Conservation (phyloP, 2,797 vertebrate genomes). For the Chiloscyllium punctatum region DNA sequence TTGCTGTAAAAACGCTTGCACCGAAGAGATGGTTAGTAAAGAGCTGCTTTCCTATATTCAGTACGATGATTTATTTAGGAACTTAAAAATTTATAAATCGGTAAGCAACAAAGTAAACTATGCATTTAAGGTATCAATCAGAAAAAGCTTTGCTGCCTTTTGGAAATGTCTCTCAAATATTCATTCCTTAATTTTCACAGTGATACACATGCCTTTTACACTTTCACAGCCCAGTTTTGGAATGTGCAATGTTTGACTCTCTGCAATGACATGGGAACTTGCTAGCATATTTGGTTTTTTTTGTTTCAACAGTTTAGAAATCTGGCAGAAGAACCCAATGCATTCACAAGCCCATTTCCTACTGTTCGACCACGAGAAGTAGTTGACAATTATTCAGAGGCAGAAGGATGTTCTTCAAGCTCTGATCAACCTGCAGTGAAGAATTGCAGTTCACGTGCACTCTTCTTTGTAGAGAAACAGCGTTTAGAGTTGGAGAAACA, state of each 20-base stretch:
- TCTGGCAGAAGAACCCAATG: not conserved
- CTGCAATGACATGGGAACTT: not conserved
- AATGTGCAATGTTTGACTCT: not conserved
- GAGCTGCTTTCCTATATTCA: not conserved
- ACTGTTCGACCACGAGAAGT: not conserved
- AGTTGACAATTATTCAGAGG: not conserved
- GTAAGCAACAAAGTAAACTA: not conserved
- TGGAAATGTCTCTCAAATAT: not conserved
- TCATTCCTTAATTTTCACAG: not conserved
- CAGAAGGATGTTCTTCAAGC: not conserved
- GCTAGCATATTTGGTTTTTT: not conserved
- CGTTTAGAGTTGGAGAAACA: slow-evolving; percentile 83
- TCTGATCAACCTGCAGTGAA: not conserved
- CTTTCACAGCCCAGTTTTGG: not conserved
- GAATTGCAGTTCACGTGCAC: slow-evolving; percentile 58
- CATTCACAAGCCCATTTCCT: not conserved
- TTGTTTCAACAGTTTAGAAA: slow-evolving; percentile 14
- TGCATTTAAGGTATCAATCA: not conserved
- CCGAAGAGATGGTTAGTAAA: not conserved
- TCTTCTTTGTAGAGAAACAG: slow-evolving; percentile 79
- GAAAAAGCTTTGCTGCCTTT: not conserved
- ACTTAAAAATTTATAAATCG: not conserved
- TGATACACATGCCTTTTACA: not conserved
- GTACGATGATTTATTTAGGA: not conserved
- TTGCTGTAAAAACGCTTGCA: not conserved